Base-by-base conservation (phyloP, 2,113 vertebrate genomes). In the Ceratotherium simum region DNA sequence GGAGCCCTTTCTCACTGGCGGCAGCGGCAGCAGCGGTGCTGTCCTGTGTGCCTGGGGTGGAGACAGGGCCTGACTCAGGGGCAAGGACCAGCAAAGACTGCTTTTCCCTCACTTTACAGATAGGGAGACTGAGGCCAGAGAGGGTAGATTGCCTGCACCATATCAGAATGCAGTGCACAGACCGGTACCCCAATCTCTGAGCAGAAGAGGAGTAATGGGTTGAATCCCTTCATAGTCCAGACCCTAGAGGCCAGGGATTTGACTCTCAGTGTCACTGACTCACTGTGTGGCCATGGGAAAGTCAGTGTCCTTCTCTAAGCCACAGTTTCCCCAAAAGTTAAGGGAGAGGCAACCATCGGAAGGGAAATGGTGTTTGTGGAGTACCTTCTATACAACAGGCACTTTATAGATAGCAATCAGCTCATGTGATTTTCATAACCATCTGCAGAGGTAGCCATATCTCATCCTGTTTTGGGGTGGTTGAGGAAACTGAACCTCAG, bases 1-100 rank as follows among this genome's bases (percentile, higher is more conserved):
- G 99, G 97, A 99, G 99, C 98, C 99, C 98, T 46, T 99, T 98
- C 91, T 99, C 99, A 0, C 98, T 98, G 7, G 97, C 97, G 4
- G 83, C 56, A 1, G 79, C 5, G 16, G 85, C 51, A 17, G 83
- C 70, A 25, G 58, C 16, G 12, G 92, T 23, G 10, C 98, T 97
- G 4, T 98, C 98, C 96, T 97, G 98, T 5, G 98, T 80, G 79
- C 99, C 99, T 99, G 98, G 10, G 14, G 39, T 62, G 48, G 65
- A 84, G 54, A 88, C 54, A 86, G 60, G 33, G 46, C 33, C 29
- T 39, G 62, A 42, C 3, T 95, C 69, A 96, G 78, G 51, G 69
- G 60, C 13, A 29, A 33, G 11, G 36, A 2, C 39, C 51, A 23
- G 58, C 31, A 56, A 33, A 13, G 39, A 56, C 6, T 3, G 14